A percentile compares a stretch with the other conserved stretches of the same genome.
Evolutionary conservation across 2,888 invertebrate species (phyloP).

Genomic region (Melinaea menophilus): DNA sequence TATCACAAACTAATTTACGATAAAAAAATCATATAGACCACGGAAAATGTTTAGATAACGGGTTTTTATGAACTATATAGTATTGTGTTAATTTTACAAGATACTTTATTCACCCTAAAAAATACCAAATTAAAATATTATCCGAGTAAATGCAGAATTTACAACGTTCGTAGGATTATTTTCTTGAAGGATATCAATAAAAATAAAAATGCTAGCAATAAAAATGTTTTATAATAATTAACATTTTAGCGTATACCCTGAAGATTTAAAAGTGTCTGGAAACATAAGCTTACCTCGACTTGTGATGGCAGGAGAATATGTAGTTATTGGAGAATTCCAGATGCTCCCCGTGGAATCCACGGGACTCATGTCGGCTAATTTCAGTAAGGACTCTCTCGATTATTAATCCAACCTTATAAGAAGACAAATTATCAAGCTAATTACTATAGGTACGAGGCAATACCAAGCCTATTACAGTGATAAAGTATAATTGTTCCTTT

Average conservation of each 20-base stretch:
- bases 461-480: too few relatives aligned
- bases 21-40: too few relatives aligned
- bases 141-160: too few relatives aligned
- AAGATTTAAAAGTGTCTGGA: slow-evolving; percentile 62
- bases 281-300: slow-evolving; percentile 66
- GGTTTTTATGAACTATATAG: too few relatives aligned
- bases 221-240: background rate
- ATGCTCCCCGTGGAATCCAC: slow-evolving; percentile 77
- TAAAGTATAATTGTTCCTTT: slow-evolving; percentile 1
- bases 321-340: slow-evolving; percentile 74
- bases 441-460: background rate
- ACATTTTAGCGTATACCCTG: slow-evolving; percentile 59
- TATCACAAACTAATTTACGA: background rate
- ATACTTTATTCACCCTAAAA: too few relatives aligned
- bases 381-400: slow-evolving; percentile 62
- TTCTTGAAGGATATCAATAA: too few relatives aligned
- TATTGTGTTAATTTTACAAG: too few relatives aligned
- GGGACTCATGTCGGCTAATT: slow-evolving; percentile 77
- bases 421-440: background rate
- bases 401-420: too few relatives aligned
- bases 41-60: too few relatives aligned
- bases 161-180: too few relatives aligned
- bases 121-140: too few relatives aligned
- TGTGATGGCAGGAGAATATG: slow-evolving; percentile 65
- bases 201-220: too few relatives aligned